Base-by-base conservation (phyloP, 2,888 invertebrate genomes). In the Rhogogaster chlorosoma region DNA sequence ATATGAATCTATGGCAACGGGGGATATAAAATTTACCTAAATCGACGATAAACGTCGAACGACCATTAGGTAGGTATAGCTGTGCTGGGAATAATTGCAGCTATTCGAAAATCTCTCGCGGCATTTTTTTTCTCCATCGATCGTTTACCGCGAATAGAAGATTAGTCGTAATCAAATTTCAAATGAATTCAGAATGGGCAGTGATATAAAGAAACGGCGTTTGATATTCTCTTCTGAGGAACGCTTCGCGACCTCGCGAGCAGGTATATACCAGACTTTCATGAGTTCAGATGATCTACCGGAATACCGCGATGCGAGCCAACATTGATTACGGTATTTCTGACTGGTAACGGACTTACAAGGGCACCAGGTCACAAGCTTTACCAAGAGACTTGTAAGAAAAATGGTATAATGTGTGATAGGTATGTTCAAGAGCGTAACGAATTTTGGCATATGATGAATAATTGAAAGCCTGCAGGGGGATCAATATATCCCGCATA, bases 361-460 rank as follows among this genome's bases (percentile, higher is more conserved):
- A 80, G 80, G 80, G 80, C 80, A 80, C 80, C 61, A 57, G 80
- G 80, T 80, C 80, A 61, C 80, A 80, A 80, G 38, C 38, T 61
- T 38, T 38, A 80, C 57, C 57, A 38, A 15, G 57, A 61, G 80
- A 53, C 49, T 32, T 36, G 12, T 12, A 15, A 38, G 38, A 80
- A 61, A 38, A n/a, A n/a, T n/a, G n/a, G n/a, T n/a, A n/a, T n/a
- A n/a, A n/a, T n/a, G n/a, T n/a, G n/a, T n/a, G n/a, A n/a, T n/a
- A n/a, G n/a, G n/a, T n/a, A n/a, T n/a, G n/a, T 53, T 42, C 15
- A 26, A 73, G 42, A 73, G 26, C 77, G 53, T 53, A 22, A 73
- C 18, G n/a, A 18, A 73, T 61, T 26, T 26, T 3, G 61, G 22
- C 22, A 67, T 32, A 67, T 32, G 32, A 32, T 32, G 67, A 67